phyloP scores from a whole-genome alignment of 2,888 invertebrate species.

The Xestoiulus laeticollis region DNA sequence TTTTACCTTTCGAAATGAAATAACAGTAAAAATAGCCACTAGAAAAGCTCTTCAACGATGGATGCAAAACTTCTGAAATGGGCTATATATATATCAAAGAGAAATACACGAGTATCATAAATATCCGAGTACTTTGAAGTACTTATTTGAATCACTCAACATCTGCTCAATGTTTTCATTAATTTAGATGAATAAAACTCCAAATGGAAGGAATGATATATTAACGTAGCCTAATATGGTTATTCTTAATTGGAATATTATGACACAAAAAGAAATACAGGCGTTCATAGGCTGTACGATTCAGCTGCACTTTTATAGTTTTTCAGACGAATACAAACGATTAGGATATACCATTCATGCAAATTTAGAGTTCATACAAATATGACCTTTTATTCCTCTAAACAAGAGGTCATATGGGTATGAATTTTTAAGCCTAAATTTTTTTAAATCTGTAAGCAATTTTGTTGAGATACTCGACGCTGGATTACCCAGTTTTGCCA shows the following conservation, averaged over 20 bases:
- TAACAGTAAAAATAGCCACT: background rate
- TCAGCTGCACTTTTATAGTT: background rate
- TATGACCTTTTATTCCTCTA: too few relatives aligned
- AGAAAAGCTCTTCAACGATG: background rate
- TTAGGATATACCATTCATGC: background rate
- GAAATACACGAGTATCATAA: too few relatives aligned
- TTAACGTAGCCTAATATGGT: background rate
- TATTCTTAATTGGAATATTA: background rate
- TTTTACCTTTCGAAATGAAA: background rate
- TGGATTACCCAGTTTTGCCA: too few relatives aligned
- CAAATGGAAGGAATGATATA: background rate
- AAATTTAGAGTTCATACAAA: too few relatives aligned
- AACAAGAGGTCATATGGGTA: too few relatives aligned
- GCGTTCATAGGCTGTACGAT: background rate
- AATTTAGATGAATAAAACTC: conserved; percentile 12
- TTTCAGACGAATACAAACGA: background rate
- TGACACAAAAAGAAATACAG: background rate
- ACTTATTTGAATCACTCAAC: conserved; percentile 12
- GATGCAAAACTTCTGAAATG: background rate
- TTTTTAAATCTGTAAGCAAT: too few relatives aligned
- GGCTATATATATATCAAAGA: too few relatives aligned
- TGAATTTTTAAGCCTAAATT: too few relatives aligned
- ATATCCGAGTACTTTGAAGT: background rate
- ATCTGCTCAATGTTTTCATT: background rate
- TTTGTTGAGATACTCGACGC: too few relatives aligned